Evolutionary conservation across 1,140 invertebrate species (phyloP).

Genomic region (Ectropis grisescens): DNA sequence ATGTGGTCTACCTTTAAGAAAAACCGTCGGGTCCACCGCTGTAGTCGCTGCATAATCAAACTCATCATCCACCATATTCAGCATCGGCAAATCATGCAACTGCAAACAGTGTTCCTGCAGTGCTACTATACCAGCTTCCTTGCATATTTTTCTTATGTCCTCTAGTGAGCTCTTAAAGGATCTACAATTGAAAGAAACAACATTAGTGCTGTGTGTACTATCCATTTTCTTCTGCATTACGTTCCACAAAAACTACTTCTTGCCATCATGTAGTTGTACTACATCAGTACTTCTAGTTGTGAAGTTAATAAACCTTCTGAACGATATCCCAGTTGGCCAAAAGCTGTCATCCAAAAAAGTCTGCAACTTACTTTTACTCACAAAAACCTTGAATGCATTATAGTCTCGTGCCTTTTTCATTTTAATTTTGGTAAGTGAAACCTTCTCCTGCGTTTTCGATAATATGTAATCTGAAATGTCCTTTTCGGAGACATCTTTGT

Average conservation of each 20-base stretch:
- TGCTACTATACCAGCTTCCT: neutral
- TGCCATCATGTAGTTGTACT: too few relatives aligned
- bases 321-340: conserved; percentile 13
- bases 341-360: conserved; percentile 13
- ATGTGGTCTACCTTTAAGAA: neutral
- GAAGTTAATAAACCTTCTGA: conserved; percentile 11
- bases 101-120: neutral
- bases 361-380: conserved; percentile 10
- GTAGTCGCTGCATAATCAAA: neutral
- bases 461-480: conserved; percentile 15
- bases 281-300: too few relatives aligned
- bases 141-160: neutral
- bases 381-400: conserved; percentile 14
- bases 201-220: too few relatives aligned
- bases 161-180: conserved; percentile 3
- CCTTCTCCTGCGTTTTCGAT: conserved; percentile 12
- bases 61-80: neutral
- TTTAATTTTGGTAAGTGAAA: conserved; percentile 13
- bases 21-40: neutral
- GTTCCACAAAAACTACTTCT: too few relatives aligned
- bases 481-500: conserved; percentile 9
- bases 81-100: neutral
- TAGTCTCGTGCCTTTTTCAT: conserved; percentile 14
- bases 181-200: conserved; percentile 10
- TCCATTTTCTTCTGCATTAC: too few relatives aligned